Percentiles rank a stretch among this genome's conserved stretches.
These are phyloP conservation scores for Mechanitis mazaeus DNA, from an alignment of 2,888 invertebrate genomes.

Conservation along the genomic window DNA sequence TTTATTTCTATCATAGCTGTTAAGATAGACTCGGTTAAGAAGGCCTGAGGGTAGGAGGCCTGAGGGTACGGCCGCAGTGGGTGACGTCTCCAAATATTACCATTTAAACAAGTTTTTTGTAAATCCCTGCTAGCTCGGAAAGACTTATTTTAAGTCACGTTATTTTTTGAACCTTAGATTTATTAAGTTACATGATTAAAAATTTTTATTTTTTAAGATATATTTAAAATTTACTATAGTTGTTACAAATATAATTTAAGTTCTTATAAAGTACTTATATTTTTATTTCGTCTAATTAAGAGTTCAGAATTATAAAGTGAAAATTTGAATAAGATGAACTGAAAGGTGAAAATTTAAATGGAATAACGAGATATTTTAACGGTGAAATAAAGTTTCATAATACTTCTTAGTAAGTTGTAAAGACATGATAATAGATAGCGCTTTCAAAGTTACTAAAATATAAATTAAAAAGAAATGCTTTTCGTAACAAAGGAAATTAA, in stretches of 20 bases:
- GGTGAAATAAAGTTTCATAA: constrained; percentile 18
- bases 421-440: constrained; percentile 16
- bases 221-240: neutral
- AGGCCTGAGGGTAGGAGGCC: constrained; percentile 46
- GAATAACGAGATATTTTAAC: constrained; percentile 13
- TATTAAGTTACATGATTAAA: constrained; percentile 65
- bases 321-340: constrained; percentile 7
- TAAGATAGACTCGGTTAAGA: constrained; percentile 51
- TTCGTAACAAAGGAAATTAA: neutral
- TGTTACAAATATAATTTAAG: neutral
- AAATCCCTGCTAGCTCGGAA: constrained; percentile 60
- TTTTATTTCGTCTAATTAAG: neutral
- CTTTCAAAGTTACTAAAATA: constrained; percentile 14
- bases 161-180: constrained; percentile 65
- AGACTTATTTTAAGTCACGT: constrained; percentile 66
- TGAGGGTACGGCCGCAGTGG: constrained; percentile 54
- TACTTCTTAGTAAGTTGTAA: constrained; percentile 17
- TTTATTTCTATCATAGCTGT: too few species aligned
- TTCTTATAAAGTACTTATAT: neutral
- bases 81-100: constrained; percentile 75
- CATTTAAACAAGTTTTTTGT: constrained; percentile 77
- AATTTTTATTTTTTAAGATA: constrained; percentile 49
- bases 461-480: constrained; percentile 9
- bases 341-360: constrained; percentile 10
- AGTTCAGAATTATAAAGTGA: constrained; percentile 4